A percentile compares a stretch with the other conserved stretches of the same genome.
Evolutionary conservation across 2,888 invertebrate species (phyloP).

Genomic region (Scrobipalpa atriplicella): DNA sequence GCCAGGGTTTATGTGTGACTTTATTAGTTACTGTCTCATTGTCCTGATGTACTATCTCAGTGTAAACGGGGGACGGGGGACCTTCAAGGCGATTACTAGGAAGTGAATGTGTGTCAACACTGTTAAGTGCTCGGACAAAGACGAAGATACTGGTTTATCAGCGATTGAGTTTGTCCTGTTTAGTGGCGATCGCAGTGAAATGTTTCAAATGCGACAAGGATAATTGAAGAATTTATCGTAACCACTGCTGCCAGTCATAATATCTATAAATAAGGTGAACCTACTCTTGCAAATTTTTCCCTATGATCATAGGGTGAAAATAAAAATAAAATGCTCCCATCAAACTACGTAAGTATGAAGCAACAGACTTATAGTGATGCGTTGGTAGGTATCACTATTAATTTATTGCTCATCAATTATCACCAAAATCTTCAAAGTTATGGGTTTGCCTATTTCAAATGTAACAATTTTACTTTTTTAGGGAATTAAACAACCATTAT

Average conservation of each 20-base stretch:
- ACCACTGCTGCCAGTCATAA: too few species aligned
- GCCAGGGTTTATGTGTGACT: background rate
- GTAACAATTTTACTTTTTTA: background rate
- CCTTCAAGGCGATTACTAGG: constrained; percentile 46
- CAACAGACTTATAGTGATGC: too few species aligned
- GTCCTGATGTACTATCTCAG: background rate
- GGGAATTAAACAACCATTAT: background rate
- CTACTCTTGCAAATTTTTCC: too few species aligned
- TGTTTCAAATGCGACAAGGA: background rate
- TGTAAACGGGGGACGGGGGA: constrained; percentile 27
- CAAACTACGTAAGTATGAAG: too few species aligned
- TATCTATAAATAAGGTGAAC: too few species aligned
- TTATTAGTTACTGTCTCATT: constrained; percentile 3
- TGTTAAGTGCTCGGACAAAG: constrained; percentile 45
- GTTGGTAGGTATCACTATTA: too few species aligned
- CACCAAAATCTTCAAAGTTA: too few species aligned
- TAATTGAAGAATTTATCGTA: too few species aligned
- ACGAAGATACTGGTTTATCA: constrained; percentile 27
- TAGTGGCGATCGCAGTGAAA: background rate
- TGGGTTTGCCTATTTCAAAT: too few species aligned
- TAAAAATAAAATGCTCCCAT: too few species aligned
- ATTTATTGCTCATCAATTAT: too few species aligned
- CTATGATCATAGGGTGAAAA: too few species aligned
- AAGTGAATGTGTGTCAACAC: constrained; percentile 52
- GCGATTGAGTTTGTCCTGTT: constrained; percentile 7